Evolutionary conservation across 2,888 invertebrate genomes (phyloP), one percentile per base, ranked within the genome.

Genomic region (Meloe dianella): DNA sequence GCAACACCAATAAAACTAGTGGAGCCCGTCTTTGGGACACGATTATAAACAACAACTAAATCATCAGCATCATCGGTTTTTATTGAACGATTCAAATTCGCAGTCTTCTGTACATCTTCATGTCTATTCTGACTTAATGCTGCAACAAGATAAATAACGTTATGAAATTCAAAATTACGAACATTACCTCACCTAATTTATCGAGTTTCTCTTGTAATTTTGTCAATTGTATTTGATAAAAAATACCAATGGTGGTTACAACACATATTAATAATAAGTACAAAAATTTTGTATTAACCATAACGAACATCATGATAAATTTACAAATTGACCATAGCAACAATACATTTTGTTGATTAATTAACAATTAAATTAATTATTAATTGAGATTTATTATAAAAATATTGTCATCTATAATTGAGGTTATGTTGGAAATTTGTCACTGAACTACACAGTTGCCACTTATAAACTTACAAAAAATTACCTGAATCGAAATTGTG

Each of bases 21-120:
- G 22, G 97, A 97, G 17, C 95, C 98, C 35, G 98, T 98, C 85
- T 98, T 98, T 9, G 98, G 98, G 65, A 98, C 96, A 78, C 98
- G 89, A 84, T 98, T 98, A 84, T 98, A 98, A 75, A 98, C 92
- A 69, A 98, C 89, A 60, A 97, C 89, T 71, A 92, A 81, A 78
- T 92, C 89, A 79, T 93, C 90, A 65, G 88, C 87, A 75, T 84
- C 57, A 30, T 57, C 38, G 67, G 24, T 32, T 58, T 27, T 61
- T 57, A 12, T 56, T 24, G 17, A 17, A n/a, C 57, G 64, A 17
- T 22, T 59, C 27, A 35, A 27, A 65, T 63, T 56, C 20, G 57
- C 17, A 59, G 17, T 58, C 27, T 57, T 20, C 57, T 57, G 22
- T 20, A 24, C 22, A 32, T 66, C 54, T 65, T 64, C 51, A 30